Base-by-base conservation (phyloP, 1,140 invertebrate genomes). In the Sycophaga agraensis region DNA sequence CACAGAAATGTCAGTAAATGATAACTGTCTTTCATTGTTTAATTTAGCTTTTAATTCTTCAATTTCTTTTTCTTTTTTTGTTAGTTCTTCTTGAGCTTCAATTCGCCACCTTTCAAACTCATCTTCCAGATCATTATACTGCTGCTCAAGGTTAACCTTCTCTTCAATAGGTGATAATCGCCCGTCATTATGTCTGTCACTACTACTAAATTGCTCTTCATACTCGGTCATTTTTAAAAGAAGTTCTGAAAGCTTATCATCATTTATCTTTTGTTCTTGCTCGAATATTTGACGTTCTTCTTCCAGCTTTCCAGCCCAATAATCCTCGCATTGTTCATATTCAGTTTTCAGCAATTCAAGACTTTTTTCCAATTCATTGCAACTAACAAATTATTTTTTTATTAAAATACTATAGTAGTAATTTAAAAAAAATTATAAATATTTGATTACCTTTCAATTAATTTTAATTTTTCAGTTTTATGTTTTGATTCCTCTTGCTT, bases 241-340 rank as follows among this genome's bases (percentile, higher is more conserved):
- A 14, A 93, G 74, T 59, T 91, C 88, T 1, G 84, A 80, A 66
- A 93, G 87, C 67, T 91, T 91, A 68, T 91, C 89, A 72, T 91
- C 90, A 53, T 84, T 90, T 12, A 88, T 83, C 64, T 85, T 84
- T 74, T 91, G 89, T 70, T 93, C 91, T 57, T 89, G 85, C 60
- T 89, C 88, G 69, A 87, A 89, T 40, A 88, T 75, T 63, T 86
- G 84, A 35, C 91, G 81, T 73, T 93, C 92, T 59, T 92, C 91
- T 43, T 89, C 85, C 28, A 94, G 75, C 77, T 92, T 92, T 7
- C 73, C 74, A 17, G 86, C 82, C 91, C 91, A 94, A 76, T 93
- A 93, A 71, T 93, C 91, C 74, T 94, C 92, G 70, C 90, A 91
- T 63, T 87, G 86, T 66, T 93, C 91, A 70, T 91, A 92, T 66